Base-by-base conservation (phyloP, 2,888 invertebrate genomes). In the Drosophila nigritarsus region DNA sequence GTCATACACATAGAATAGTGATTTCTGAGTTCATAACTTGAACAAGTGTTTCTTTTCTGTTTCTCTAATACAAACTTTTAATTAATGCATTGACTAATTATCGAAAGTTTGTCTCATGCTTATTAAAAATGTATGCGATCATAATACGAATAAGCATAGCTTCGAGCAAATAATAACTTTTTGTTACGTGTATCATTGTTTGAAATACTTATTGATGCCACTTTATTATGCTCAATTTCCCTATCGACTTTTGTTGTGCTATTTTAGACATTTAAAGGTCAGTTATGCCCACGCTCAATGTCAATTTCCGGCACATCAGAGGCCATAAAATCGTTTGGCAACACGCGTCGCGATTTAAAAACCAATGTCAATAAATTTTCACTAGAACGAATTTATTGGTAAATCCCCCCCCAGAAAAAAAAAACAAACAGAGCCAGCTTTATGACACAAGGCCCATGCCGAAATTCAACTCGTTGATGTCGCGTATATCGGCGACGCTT, bases 301-400 rank as follows among this genome's bases (percentile, higher is more conserved):
- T 68, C 90, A 82, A 75, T 80, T 73, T 77, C 65, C 74, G 61
- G 9, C 59, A 68, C 74, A 82, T 74, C 82, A 65, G 61, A 68
- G 54, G 71, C 75, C 74, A 83, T 90, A 80, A 85, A 87, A 88
- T 36, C 67, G 69, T 73, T 69, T 72, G 72, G 72, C 83, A 84
- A 64, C 87, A 90, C 87, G 89, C 90, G 75, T 80, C 89, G 90
- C 85, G 83, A 78, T 87, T 87, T 90, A 90, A 89, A 87, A 87
- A 80, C 73, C 90, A 84, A 87, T 87, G 89, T 51, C 85, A 82
- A 89, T 87, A 87, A 87, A 87, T 90, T 87, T 87, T 87, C 87
- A 87, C 87, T 87, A 87, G 87, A 87, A 80, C 73, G 90, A 84
- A 87, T 90, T 89, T 90, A 87, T 87, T 89, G 86, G 80, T 65